These are phyloP conservation scores for Synanthedon andrenaeformis DNA, from an alignment of 2,888 invertebrate species.

Conservation along the genomic window DNA sequence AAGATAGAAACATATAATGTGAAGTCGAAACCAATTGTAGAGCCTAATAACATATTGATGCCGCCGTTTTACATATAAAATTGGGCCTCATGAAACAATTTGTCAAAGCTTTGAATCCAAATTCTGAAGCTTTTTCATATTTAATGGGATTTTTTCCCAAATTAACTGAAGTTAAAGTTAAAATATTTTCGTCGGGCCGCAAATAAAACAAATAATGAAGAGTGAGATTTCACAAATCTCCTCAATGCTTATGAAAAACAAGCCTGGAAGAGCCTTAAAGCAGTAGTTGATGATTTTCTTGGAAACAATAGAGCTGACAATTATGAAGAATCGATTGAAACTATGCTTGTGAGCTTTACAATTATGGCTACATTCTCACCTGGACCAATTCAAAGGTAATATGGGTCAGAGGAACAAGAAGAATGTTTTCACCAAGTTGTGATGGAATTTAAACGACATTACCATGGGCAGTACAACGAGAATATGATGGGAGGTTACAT, in stretches of 20 bases:
- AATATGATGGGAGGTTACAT: neutral
- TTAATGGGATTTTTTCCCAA: too few species aligned
- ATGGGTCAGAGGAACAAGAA: constrained; percentile 8
- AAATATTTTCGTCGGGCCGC: too few species aligned
- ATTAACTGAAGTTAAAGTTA: too few species aligned
- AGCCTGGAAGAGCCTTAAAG: constrained; percentile 8
- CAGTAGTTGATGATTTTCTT: constrained; percentile 9
- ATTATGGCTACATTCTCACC: constrained; percentile 5
- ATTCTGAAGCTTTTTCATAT: too few species aligned
- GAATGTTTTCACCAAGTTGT: constrained; percentile 7
- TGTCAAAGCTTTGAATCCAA: too few species aligned
- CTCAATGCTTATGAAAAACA: neutral
- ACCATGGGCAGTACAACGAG: constrained; percentile 2
- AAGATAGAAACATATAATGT: too few species aligned
- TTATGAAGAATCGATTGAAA: constrained; percentile 6
- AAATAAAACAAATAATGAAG: neutral
- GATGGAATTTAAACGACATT: constrained; percentile 4
- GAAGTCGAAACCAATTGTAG: too few species aligned
- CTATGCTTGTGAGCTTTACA: constrained; percentile 4
- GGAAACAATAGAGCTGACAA: constrained; percentile 10
- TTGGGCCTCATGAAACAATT: too few species aligned
- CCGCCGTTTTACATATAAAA: too few species aligned
- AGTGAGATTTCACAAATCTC: neutral
- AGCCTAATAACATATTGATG: too few species aligned
- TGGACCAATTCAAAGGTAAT: constrained; percentile 8